Evolutionary conservation across 2,888 invertebrate genomes (phyloP).

Genomic region (Eilema sororculum): DNA sequence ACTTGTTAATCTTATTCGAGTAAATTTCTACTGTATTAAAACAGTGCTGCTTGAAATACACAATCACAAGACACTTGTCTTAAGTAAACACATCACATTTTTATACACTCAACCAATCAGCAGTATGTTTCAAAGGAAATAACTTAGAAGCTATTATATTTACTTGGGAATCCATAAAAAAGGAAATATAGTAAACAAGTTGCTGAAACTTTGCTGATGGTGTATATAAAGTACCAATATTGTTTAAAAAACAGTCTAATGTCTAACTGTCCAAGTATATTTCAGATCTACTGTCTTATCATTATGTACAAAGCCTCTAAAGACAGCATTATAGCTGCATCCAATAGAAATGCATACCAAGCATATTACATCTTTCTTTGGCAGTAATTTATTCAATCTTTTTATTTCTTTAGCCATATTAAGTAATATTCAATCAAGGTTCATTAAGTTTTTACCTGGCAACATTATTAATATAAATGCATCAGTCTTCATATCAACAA

Average conservation of each 20-base stretch:
- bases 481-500: constrained; percentile 73
- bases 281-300: constrained; percentile 5
- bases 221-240: not conserved
- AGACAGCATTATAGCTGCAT: constrained; percentile 3
- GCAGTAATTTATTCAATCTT: constrained; percentile 33
- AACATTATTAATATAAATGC: constrained; percentile 65
- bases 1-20: constrained; percentile 39
- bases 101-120: not conserved
- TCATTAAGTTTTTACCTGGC: constrained; percentile 19
- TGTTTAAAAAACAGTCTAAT: not conserved
- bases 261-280: not conserved
- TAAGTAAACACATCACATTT: not conserved
- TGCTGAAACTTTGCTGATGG: not conserved
- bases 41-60: constrained; percentile 53
- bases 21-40: constrained; percentile 34
- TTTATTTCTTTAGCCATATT: constrained; percentile 9
- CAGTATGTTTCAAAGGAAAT: constrained; percentile 5
- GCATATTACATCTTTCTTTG: constrained; percentile 38
- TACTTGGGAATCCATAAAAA: not conserved
- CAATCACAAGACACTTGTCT: constrained; percentile 13
- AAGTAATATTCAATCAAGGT: constrained; percentile 25
- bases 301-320: constrained; percentile 7
- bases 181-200: not conserved
- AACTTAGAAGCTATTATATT: not conserved
- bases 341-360: constrained; percentile 17